Conservation (phyloP, 1,140 invertebrate genomes). For the Branchinecta lindahli region DNA sequence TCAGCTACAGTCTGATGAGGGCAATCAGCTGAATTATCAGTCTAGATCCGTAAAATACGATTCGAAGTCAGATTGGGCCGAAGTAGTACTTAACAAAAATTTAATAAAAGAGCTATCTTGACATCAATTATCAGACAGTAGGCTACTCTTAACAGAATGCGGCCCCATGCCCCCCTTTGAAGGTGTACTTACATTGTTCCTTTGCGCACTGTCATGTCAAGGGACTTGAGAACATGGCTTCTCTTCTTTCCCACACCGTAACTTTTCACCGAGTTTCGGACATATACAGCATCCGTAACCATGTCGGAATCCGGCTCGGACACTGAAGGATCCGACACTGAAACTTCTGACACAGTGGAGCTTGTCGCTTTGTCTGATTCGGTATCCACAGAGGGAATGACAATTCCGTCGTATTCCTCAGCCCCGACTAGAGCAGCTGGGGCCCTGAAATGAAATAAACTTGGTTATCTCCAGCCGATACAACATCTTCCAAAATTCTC, state of each 20-base stretch:
- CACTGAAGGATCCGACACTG: not conserved
- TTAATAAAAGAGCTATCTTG: too few species aligned
- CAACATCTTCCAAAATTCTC: too few species aligned
- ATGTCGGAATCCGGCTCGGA: slow-evolving; percentile 5
- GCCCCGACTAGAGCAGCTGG: not conserved
- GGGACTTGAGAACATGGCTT: slow-evolving; percentile 16
- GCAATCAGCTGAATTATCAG: too few species aligned
- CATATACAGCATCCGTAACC: slow-evolving; percentile 19
- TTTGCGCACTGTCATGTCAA: slow-evolving; percentile 21
- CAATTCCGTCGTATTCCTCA: not conserved
- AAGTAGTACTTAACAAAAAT: too few species aligned
- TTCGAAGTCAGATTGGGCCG: too few species aligned
- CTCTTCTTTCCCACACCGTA: slow-evolving; percentile 20
- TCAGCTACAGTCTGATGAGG: too few species aligned
- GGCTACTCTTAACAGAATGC: too few species aligned
- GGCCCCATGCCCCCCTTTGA: not conserved
- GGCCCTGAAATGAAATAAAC: not conserved
- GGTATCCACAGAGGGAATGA: not conserved
- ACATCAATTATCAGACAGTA: too few species aligned
- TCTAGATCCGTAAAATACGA: too few species aligned
- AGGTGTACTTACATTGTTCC: slow-evolving; percentile 20
- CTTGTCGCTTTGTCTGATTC: not conserved
- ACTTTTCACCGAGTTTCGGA: slow-evolving; percentile 20
- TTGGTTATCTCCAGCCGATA: too few species aligned
- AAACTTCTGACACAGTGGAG: slow-evolving; percentile 1